Percentiles rank a stretch among this genome's conserved stretches.
phyloP scores from a whole-genome alignment of 1,140 invertebrate genomes.

The Pachyrhynchus sulphureomaculatus region DNA sequence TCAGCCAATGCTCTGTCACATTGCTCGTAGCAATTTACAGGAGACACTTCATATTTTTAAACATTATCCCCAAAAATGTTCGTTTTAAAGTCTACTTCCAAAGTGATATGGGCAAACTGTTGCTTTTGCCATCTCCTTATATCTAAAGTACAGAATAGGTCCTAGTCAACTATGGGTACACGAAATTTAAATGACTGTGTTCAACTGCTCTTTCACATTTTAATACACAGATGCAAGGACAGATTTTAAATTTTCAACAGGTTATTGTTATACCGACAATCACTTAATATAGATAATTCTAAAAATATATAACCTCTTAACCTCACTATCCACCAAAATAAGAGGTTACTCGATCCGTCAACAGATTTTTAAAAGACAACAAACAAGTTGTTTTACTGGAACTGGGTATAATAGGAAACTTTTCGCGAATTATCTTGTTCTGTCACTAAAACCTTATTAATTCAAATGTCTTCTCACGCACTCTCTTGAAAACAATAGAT shows the following conservation, averaged over 20 bases:
- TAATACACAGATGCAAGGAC: too few relatives aligned
- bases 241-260: not conserved
- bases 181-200: not conserved
- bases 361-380: not conserved
- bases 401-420: too few relatives aligned
- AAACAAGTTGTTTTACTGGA: not conserved
- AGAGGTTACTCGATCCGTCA: not conserved
- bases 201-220: not conserved
- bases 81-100: too few relatives aligned
- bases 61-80: too few relatives aligned
- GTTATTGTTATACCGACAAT: not conserved
- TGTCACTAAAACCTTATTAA: not conserved
- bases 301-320: constrained; percentile 6
- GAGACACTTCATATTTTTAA: too few relatives aligned
- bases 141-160: too few relatives aligned
- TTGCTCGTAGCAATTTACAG: constrained; percentile 23
- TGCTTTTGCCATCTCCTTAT: too few relatives aligned
- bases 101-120: too few relatives aligned
- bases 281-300: not conserved
- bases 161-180: too few relatives aligned
- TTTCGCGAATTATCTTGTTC: not conserved
- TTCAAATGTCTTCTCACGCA: constrained; percentile 19
- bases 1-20: constrained; percentile 33
- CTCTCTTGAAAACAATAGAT: constrained; percentile 24
- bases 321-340: not conserved